Evolutionary conservation across 2,113 vertebrate genomes (phyloP).

Genomic region (Apodemus speciosus): DNA sequence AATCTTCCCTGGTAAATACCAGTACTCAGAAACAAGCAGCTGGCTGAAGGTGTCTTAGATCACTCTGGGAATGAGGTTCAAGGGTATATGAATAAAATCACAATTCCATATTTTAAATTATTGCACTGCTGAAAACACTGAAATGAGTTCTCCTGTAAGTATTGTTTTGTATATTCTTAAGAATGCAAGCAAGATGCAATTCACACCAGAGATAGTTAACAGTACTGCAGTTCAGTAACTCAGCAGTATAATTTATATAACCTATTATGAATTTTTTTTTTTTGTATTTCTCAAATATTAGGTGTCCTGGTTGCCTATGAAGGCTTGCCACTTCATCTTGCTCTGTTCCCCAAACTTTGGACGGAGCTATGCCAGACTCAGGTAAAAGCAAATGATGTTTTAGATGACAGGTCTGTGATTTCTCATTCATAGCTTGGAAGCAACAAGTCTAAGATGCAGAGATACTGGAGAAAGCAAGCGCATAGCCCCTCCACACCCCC

Average conservation of each 20-base stretch:
- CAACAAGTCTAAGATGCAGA: neutral
- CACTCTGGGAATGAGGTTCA: conserved; percentile 10
- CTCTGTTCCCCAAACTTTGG: conserved; percentile 98
- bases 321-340: conserved; percentile 96
- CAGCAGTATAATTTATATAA: conserved; percentile 49
- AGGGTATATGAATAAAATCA: conserved; percentile 21
- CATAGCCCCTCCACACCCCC: neutral
- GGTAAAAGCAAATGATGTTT: conserved; percentile 85
- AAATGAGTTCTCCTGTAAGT: conserved; percentile 55
- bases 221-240: conserved; percentile 53
- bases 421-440: neutral
- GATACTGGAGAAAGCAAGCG: neutral
- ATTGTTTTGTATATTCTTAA: conserved; percentile 27
- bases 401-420: conserved; percentile 61
- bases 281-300: conserved; percentile 78
- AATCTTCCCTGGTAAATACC: conserved; percentile 37
- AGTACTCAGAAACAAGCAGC: conserved; percentile 33
- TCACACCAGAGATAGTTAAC: conserved; percentile 56
- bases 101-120: conserved; percentile 40
- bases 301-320: conserved; percentile 98
- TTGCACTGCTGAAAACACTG: conserved; percentile 39
- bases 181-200: conserved; percentile 21
- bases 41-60: conserved; percentile 49
- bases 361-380: conserved; percentile 97
- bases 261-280: conserved; percentile 73